Conservation (phyloP, 2,888 invertebrate species). For the Masnerella sp. region DNA sequence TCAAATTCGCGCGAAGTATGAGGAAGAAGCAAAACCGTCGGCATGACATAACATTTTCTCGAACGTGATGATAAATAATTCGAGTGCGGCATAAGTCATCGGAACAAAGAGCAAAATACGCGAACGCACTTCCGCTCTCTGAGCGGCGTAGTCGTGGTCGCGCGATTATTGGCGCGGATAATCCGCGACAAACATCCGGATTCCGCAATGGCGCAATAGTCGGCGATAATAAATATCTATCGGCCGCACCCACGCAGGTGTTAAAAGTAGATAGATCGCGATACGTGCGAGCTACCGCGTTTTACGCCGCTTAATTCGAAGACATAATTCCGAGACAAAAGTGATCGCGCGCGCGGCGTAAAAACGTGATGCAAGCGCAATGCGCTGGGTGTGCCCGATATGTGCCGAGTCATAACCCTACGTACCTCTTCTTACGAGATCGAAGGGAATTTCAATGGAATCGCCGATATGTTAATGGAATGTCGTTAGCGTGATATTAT, state of each 20-base stretch:
- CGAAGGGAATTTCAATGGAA: constrained; percentile 56
- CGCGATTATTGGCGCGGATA: constrained; percentile 16
- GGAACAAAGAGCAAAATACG: constrained; percentile 3
- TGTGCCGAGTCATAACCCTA: constrained; percentile 57
- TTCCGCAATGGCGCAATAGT: constrained; percentile 59
- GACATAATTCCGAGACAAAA: constrained; percentile 57
- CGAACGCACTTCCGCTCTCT: constrained; percentile 26
- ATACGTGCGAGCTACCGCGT: constrained; percentile 57
- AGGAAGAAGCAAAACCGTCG: background rate
- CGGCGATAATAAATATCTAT: constrained; percentile 62
- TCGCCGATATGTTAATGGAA: constrained; percentile 47
- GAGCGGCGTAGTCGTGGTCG: constrained; percentile 4
- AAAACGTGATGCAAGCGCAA: constrained; percentile 56
- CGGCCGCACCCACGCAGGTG: constrained; percentile 63
- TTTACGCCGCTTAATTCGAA: constrained; percentile 44
- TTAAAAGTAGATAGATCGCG: constrained; percentile 53
- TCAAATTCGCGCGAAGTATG: no score
- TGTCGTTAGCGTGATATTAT: constrained; percentile 42
- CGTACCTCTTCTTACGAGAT: constrained; percentile 54
- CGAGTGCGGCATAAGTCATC: constrained; percentile 14
- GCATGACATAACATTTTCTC: constrained; percentile 19
- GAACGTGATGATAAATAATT: constrained; percentile 26
- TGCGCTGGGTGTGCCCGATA: constrained; percentile 54
- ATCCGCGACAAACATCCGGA: constrained; percentile 59
- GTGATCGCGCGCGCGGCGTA: constrained; percentile 55